A percentile compares a stretch with the other conserved stretches of the same genome.
Conservation (phyloP, 2,888 invertebrate species). For the Drosophila monieri region DNA sequence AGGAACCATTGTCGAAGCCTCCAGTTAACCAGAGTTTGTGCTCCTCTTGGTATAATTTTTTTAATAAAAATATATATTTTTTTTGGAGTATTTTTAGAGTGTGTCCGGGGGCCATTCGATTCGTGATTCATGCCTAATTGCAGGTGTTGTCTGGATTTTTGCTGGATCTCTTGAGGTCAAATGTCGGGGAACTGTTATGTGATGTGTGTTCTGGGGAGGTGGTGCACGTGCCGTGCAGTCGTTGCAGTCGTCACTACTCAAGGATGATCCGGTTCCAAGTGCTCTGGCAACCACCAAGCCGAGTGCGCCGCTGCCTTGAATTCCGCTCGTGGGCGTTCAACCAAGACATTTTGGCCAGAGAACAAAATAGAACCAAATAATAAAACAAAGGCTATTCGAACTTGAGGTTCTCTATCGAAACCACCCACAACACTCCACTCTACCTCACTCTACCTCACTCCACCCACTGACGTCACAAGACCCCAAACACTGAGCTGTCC, state of each 20-base stretch:
- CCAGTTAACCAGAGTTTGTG: neutral
- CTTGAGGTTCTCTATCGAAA: slow-evolving; percentile 16
- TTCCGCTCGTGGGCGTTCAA: slow-evolving; percentile 41
- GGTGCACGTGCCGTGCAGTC: slow-evolving; percentile 21
- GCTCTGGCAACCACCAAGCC: slow-evolving; percentile 35
- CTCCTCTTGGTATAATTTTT: slow-evolving; percentile 1
- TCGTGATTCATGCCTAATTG: slow-evolving; percentile 30
- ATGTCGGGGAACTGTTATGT: slow-evolving; percentile 33
- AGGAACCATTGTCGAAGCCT: slow-evolving; percentile 1
- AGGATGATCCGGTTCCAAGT: slow-evolving; percentile 46
- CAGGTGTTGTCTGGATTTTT: slow-evolving; percentile 29
- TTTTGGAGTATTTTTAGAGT: slow-evolving; percentile 30
- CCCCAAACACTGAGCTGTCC: slow-evolving; percentile 2
- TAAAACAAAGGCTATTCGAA: slow-evolving; percentile 19
- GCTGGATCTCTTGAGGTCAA: slow-evolving; percentile 36
- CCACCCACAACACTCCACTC: neutral
- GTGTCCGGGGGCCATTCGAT: slow-evolving; percentile 21
- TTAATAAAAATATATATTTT: neutral
- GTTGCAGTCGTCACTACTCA: slow-evolving; percentile 13
- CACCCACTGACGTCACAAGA: slow-evolving; percentile 26
- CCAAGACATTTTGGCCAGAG: slow-evolving; percentile 22
- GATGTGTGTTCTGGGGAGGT: neutral
- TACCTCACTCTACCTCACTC: slow-evolving; percentile 3
- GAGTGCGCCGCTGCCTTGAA: slow-evolving; percentile 33
- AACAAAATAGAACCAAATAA: slow-evolving; percentile 18